phyloP scores from a whole-genome alignment of 2,888 invertebrate genomes.

The Athrips mouffetella region DNA sequence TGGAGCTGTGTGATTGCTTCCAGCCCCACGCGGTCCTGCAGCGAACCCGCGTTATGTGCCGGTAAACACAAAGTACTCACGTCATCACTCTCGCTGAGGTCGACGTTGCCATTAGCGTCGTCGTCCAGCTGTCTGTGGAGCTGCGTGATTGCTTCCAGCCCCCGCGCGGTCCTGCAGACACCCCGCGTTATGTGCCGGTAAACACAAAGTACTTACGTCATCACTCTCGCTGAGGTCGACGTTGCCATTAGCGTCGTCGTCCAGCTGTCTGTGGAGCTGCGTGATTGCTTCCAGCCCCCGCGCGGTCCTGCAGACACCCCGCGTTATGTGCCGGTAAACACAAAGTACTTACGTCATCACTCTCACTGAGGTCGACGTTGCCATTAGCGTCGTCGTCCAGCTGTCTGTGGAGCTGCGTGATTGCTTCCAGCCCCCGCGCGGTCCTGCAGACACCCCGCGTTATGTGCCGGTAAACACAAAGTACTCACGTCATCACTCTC shows the following conservation, averaged over 20 bases:
- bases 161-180: slow-evolving; percentile 91
- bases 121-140: slow-evolving; percentile 97
- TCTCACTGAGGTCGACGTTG: too few species aligned
- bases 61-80: slow-evolving; percentile 76
- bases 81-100: slow-evolving; percentile 97
- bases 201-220: slow-evolving; percentile 84
- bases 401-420: neutral
- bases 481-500: too few species aligned
- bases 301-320: too few species aligned
- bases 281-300: slow-evolving; percentile 95
- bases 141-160: slow-evolving; percentile 94
- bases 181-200: slow-evolving; percentile 66
- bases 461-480: too few species aligned
- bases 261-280: slow-evolving; percentile 94
- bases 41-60: slow-evolving; percentile 80
- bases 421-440: slow-evolving; percentile 95
- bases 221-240: slow-evolving; percentile 98
- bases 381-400: too few species aligned
- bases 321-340: too few species aligned
- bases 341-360: too few species aligned
- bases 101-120: slow-evolving; percentile 98
- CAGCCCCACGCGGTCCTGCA: slow-evolving; percentile 89
- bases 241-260: slow-evolving; percentile 98
- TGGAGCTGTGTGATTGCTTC: slow-evolving; percentile 96
- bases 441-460: too few species aligned